These are phyloP conservation scores for Enteromius anoplus DNA, from an alignment of 2,797 vertebrate genomes.

Conservation along the genomic window DNA sequence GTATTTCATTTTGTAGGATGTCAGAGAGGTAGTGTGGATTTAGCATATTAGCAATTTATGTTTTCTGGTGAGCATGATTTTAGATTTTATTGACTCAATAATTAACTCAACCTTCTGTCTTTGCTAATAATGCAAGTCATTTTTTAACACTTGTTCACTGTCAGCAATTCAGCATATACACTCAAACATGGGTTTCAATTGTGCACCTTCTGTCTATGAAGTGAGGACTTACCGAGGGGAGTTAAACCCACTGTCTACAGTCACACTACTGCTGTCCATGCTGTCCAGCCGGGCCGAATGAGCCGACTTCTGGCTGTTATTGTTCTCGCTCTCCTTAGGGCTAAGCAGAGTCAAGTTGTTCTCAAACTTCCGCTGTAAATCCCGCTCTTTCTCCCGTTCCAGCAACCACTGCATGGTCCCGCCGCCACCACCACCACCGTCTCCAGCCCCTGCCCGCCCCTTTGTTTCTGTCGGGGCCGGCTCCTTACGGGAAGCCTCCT, in stretches of 20 bases:
- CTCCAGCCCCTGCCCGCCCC: constrained; percentile 81
- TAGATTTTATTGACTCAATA: too few species aligned
- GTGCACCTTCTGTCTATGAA: not conserved
- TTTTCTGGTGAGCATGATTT: not conserved
- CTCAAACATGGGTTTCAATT: not conserved
- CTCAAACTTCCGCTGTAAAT: constrained; percentile 96
- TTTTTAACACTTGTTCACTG: not conserved
- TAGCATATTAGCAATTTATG: not conserved
- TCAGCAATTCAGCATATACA: not conserved
- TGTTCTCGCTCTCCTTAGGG: constrained; percentile 95
- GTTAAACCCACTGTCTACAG: constrained; percentile 99
- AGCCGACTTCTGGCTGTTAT: constrained; percentile 93
- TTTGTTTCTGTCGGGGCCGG: constrained; percentile 72
- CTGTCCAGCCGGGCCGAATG: constrained; percentile 98
- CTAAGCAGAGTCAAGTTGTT: constrained; percentile 96
- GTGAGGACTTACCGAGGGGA: constrained; percentile 91
- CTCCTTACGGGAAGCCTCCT: constrained; percentile 90
- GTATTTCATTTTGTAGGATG: not conserved
- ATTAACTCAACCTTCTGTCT: not conserved
- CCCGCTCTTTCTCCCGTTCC: constrained; percentile 94
- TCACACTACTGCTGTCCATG: constrained; percentile 99
- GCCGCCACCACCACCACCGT: constrained; percentile 84
- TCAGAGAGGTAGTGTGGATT: not conserved
- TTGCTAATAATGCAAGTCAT: not conserved
- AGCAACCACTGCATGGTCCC: constrained; percentile 98